Evolutionary conservation across 2,113 vertebrate species (phyloP).

Genomic region (Tonatia bakeri): DNA sequence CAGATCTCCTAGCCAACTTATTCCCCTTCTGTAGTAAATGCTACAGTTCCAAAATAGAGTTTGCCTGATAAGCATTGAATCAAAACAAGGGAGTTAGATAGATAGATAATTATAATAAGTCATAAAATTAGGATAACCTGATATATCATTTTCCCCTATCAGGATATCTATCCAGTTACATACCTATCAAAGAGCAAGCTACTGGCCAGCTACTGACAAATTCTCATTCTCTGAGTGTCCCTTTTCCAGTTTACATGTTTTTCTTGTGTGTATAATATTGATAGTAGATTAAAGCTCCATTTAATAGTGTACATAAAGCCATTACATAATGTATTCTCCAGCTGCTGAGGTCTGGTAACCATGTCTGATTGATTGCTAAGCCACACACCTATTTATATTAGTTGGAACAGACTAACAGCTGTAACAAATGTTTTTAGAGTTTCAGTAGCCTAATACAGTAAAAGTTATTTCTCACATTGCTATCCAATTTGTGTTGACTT

Average conservation of each 20-base stretch:
- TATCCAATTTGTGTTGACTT: not conserved
- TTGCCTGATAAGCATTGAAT: not conserved
- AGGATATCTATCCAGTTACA: not conserved
- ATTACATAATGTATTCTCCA: not conserved
- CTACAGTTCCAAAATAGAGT: not conserved
- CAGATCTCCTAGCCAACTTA: not conserved
- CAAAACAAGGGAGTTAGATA: not conserved
- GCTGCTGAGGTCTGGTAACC: not conserved
- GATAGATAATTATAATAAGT: slow-evolving; percentile 27
- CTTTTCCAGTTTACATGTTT: not conserved
- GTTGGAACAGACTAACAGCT: not conserved
- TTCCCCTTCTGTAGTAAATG: not conserved
- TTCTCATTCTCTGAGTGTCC: not conserved
- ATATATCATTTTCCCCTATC: not conserved
- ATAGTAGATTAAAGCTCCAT: not conserved
- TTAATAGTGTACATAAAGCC: not conserved
- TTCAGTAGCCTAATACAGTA: not conserved
- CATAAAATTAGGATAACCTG: not conserved
- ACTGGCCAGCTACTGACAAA: not conserved
- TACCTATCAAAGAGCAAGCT: not conserved
- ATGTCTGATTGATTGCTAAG: not conserved
- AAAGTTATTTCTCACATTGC: not conserved
- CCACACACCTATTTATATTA: not conserved
- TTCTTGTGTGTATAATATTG: not conserved
- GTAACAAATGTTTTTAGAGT: not conserved